Percentiles rank a stretch among this genome's conserved stretches.
These are phyloP conservation scores for Phyllostomus hastatus DNA, from an alignment of 2,113 vertebrate species.

Conservation along the genomic window DNA sequence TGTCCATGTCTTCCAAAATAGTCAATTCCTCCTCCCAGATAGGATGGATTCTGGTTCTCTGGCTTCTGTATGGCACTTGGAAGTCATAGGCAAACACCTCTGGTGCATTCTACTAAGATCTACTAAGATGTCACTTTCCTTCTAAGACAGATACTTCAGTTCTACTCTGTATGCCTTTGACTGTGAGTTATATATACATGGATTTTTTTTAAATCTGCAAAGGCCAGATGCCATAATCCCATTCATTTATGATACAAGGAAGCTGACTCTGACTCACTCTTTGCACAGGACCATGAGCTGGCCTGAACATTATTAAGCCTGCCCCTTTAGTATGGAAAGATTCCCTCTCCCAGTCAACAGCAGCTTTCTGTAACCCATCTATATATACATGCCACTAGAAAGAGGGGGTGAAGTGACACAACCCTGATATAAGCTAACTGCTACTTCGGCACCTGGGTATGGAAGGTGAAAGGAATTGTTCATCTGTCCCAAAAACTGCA, in stretches of 20 bases:
- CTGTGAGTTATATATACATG: background rate
- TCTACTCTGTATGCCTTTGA: background rate
- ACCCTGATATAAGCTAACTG: background rate
- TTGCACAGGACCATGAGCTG: background rate
- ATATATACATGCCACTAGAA: background rate
- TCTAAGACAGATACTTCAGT: background rate
- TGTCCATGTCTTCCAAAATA: background rate
- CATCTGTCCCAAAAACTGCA: background rate
- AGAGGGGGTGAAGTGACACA: background rate
- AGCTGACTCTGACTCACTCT: background rate
- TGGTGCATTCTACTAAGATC: background rate
- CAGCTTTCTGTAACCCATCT: background rate
- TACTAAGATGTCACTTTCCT: background rate
- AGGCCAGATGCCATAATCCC: background rate
- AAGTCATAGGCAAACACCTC: background rate
- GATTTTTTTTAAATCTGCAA: background rate
- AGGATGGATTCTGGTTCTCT: background rate
- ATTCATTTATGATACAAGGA: background rate
- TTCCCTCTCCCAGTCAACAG: background rate
- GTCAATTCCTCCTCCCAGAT: background rate
- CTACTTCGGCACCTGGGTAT: background rate
- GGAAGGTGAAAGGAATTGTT: background rate
- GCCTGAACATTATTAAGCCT: background rate
- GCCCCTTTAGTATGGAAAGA: background rate
- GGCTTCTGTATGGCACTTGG: background rate